A percentile compares a stretch with the other conserved stretches of the same genome.
These are phyloP conservation scores for Allacma fusca DNA, from an alignment of 2,888 invertebrate species.

Conservation along the genomic window DNA sequence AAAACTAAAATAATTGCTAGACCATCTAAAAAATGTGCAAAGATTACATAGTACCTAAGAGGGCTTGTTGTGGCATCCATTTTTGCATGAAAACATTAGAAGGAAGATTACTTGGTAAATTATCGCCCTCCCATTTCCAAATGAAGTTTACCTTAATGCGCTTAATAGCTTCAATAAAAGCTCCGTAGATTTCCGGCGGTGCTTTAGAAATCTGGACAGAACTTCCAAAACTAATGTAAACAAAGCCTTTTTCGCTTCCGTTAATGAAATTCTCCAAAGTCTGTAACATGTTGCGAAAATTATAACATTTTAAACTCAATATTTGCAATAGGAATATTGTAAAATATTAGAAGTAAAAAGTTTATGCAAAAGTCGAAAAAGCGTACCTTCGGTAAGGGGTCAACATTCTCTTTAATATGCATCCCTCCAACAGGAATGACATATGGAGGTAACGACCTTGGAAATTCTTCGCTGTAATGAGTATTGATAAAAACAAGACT, in stretches of 20 bases:
- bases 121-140: constrained; percentile 55
- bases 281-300: not conserved
- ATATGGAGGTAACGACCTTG: constrained; percentile 53
- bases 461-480: constrained; percentile 56
- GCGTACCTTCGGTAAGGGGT: constrained; percentile 44
- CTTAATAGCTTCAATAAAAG: constrained; percentile 50
- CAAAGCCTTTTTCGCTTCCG: constrained; percentile 35
- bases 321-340: not conserved
- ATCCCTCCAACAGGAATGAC: constrained; percentile 44
- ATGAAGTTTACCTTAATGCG: constrained; percentile 49
- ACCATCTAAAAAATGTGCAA: too few species aligned
- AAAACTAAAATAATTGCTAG: too few species aligned
- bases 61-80: constrained; percentile 57
- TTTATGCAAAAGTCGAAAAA: not conserved
- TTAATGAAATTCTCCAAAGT: constrained; percentile 41
- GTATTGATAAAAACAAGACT: constrained; percentile 53
- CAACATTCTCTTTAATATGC: constrained; percentile 37
- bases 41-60: constrained; percentile 51
- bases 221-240: constrained; percentile 46
- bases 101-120: constrained; percentile 63
- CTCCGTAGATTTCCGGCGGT: constrained; percentile 30
- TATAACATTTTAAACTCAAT: not conserved
- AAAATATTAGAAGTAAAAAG: not conserved
- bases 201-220: constrained; percentile 37
- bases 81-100: constrained; percentile 60